Evolutionary conservation across 2,113 vertebrate species (phyloP), one percentile per base, ranked within the genome.

Genomic region (Onychorhynchus coronatus): DNA sequence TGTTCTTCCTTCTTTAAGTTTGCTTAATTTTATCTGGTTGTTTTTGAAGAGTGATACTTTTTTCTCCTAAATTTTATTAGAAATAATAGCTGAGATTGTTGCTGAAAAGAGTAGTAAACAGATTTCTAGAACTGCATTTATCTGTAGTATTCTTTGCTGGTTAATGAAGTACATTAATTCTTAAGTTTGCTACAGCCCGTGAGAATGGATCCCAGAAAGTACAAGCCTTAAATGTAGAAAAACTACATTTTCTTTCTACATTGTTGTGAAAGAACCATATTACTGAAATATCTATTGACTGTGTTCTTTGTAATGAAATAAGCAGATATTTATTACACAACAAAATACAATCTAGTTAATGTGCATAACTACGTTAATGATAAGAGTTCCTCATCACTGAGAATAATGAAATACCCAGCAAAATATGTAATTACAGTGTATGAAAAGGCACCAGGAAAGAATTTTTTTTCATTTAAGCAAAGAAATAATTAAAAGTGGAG

Each of bases 281-380:
- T 91, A 85, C 39, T 62, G 30, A 93, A 76, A 47, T 91, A 86
- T 75, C 23, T 63, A 1, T 62, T 65, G 74, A 71, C 33, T 71
- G 9, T 66, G 5, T 72, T 89, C 19, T 78, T 90, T 91, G 71
- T 89, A 88, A 71, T 55, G 62, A 78, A 66, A 89, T 92, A 91
- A 91, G 20, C 30, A 59, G 72, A 78, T 94, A 63, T 10, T 78
- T 13, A 53, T 95, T 91, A 75, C 81, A 85, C 49, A 90, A 82
- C 75, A 91, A 94, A 96, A 95, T 56, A 83, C 49, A 91, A 86
- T 87, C 65, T 87, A 88, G 53, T 81, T 95, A 95, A 93, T 93
- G 86, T 85, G 46, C n/a, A 15, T 95, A 84, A 84, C 42, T 59
- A n/a, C 8, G 0, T 92, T 62, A 59, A 73, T 63, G 74, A 79